Base-by-base conservation (phyloP, 1,140 invertebrate species). In the Steinernema khuongi region DNA sequence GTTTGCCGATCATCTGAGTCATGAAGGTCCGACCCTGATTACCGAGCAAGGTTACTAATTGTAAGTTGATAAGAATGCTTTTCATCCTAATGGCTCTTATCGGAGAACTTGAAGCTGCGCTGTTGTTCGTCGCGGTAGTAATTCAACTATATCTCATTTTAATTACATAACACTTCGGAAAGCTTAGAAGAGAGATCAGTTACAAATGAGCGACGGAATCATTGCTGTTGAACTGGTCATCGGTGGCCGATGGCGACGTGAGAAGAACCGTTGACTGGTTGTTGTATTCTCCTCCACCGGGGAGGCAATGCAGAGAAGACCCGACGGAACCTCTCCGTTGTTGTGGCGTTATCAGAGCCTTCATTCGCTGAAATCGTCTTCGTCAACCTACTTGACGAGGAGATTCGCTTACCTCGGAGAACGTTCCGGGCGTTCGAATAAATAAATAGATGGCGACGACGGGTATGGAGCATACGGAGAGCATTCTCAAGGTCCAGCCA, bases 401-500 rank as follows among this genome's bases (percentile, higher is more conserved):
- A 72, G 19, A 19, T 69, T 72, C 29, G 22, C 31, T 36, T 76
- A 71, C 78, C 73, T 76, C 77, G 17, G n/a, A 67, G 43, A 71
- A 69, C 0, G 75, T 80, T 22, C 81, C 81, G 19, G 32, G 66
- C 0, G 80, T 74, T 22, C 31, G 67, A 19, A 66, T 60, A 29
- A 83, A 75, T 70, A 85, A 30, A 68, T 83, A 82, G 26, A 83
- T 70, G 7, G 69, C 70, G 44, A 75, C 81, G 66, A 68, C 26
- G 18, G 81, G 81, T 43, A 83, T 74, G 29, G 79, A 80, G 0
- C 70, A 22, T 67, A 84, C 76, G 0, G 83, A 84, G 1, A 84
- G 70, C 74, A 85, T 41, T 28, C 83, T 72, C 4, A 84, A 70
- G 18, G 84, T 19, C 82, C 82, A 83, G 33, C 82, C 83, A 0